Evolutionary conservation across 1,140 invertebrate genomes (phyloP).

Genomic region (silkworm (Bombyx mori)): DNA sequence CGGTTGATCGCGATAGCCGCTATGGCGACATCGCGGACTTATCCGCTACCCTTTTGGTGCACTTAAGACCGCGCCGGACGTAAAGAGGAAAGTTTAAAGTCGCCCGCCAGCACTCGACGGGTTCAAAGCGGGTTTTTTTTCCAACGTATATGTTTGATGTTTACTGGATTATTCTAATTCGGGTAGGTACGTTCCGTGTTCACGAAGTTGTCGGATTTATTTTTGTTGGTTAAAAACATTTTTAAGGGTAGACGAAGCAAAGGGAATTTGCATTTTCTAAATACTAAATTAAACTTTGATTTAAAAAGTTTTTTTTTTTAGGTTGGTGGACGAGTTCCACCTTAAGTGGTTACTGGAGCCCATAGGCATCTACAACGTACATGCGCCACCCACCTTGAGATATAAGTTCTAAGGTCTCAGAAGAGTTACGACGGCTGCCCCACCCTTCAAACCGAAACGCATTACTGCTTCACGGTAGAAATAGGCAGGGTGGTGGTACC

Average conservation of each 20-base stretch:
- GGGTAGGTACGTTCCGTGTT: not conserved
- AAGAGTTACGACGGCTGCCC: too few species aligned
- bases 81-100: slow-evolving; percentile 22
- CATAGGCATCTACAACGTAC: too few species aligned
- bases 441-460: too few species aligned
- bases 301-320: too few species aligned
- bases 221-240: not conserved
- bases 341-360: too few species aligned
- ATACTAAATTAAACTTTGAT: too few species aligned
- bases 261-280: too few species aligned
- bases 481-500: too few species aligned
- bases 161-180: slow-evolving; percentile 3
- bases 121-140: slow-evolving; percentile 10
- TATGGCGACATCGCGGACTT: slow-evolving; percentile 14
- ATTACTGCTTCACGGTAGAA: too few species aligned
- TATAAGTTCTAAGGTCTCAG: too few species aligned
- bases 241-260: not conserved
- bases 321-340: too few species aligned
- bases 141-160: not conserved
- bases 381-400: too few species aligned
- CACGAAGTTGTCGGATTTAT: not conserved
- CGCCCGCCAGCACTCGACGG: not conserved
- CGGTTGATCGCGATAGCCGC: slow-evolving; percentile 16
- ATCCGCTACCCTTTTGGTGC: slow-evolving; percentile 10
- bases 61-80: slow-evolving; percentile 11